Base-by-base conservation (phyloP, 2,888 invertebrate species). In the Sinopyrophorus schimmeli region DNA sequence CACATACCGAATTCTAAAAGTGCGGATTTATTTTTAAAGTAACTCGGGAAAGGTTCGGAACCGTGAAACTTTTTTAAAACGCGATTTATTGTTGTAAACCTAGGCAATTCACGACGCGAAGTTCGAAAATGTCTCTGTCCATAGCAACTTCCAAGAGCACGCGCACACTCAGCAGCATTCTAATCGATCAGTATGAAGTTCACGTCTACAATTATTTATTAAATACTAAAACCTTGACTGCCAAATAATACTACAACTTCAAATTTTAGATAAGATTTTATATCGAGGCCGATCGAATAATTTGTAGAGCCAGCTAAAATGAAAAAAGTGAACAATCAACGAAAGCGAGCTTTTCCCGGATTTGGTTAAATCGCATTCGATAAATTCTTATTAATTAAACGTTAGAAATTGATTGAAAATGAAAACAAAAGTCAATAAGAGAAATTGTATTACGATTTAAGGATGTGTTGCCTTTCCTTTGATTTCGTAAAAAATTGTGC, bases 41-140 rank as follows among this genome's bases (percentile, higher is more conserved):
- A 20, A 7, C 2, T 20, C 4, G 12, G 7, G 3, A 11, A 27
- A 11, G 10, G 24, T 3, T 24, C 24, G n/a, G n/a, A n/a, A n/a
- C n/a, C n/a, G n/a, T n/a, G n/a, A n/a, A n/a, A n/a, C 3, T 30
- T 30, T 12, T 16, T 16, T 27, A 20, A 32, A 20, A n/a, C 17
- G 11, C 18, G 2, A 5, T 5, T 20, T 32, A 5, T 31, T 32
- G 20, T 14, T 12, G 9, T 20, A 18, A 20, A 10, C 11, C 32
- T 16, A 30, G 32, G 18, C 32, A 32, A 58, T 55, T 55, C 54
- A 53, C 55, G 52, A 50, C 47, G 53, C 54, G 49, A 55, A 57
- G 27, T 49, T 49, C 39, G 39, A 44, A 49, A 27, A 43, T 41
- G 41, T 48, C 38, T 49, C 26, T 27, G 39, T 32, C 27, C 38